Evolutionary conservation across 1,140 invertebrate genomes (phyloP), one percentile per base, ranked within the genome.

Genomic region (Trichonephila clavipes): DNA sequence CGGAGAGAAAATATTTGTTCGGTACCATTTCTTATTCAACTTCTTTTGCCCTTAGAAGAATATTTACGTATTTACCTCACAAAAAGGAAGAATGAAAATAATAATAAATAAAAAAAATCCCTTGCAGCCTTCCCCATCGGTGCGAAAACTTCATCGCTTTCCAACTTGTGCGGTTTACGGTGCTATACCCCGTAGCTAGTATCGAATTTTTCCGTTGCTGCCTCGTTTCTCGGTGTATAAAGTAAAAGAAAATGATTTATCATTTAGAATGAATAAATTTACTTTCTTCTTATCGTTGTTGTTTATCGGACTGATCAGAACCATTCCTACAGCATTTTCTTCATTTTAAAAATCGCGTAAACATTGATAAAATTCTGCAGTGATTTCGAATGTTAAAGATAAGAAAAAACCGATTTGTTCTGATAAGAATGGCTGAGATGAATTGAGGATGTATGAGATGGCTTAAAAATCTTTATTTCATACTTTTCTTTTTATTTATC

Each of bases 1-100:
- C 91, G 91, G 87, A 72, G 64, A 24, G 91, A 92, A 92, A 92
- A 92, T 92, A 92, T 92, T 92, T 92, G 69, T 87, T 92, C 62
- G 85, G 10, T 72, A 19, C 62, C 44, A 87, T 77, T 72, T 40
- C 3, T 28, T 92, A 21, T 72, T 72, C n/a, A 18, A 72, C 34
- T 92, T 92, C 28, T 87, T 72, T 72, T 44, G 51, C 19, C 28
- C 19, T 40, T 85, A 14, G 62, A 24, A 58, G 24, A 83, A 61
- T 92, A 69, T 87, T 87, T 92, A 83, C 58, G 91, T 87, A 92
- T 92, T 87, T 92, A 92, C 72, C 87, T 82, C 64, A 6, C 16
- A 86, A 61, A 34, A 82, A 51, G 21, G 0, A 51, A 64, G 40
- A 44, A 10, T n/a, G 59, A 19, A 51, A 51, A 12, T 7, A 51